These are phyloP conservation scores for Eretmochelys imbricata DNA, from an alignment of 2,113 vertebrate genomes.

Conservation along the genomic window DNA sequence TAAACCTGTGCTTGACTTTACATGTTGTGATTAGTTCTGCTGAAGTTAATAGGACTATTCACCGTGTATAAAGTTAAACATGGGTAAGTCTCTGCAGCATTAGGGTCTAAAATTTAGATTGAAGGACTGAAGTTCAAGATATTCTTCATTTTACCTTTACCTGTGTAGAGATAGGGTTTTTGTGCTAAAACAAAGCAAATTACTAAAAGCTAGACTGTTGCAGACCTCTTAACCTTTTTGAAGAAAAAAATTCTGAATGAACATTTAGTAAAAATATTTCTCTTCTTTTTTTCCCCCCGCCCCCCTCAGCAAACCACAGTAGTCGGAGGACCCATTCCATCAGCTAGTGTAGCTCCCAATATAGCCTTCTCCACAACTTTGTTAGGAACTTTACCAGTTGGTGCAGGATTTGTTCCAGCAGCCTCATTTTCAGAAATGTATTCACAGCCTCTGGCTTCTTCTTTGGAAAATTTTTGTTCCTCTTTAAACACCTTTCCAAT, in stretches of 20 bases:
- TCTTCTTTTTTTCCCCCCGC: background rate
- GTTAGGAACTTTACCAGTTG: conserved; percentile 78
- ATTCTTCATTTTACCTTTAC: background rate
- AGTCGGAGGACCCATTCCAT: conserved; percentile 79
- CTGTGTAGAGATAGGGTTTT: background rate
- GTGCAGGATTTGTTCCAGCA: conserved; percentile 76
- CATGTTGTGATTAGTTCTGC: background rate
- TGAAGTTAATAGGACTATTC: background rate
- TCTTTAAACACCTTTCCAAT: conserved; percentile 88
- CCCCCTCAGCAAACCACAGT: conserved; percentile 64
- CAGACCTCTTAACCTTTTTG: background rate
- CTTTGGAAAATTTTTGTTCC: conserved; percentile 84
- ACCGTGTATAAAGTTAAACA: background rate
- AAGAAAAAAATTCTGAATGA: background rate
- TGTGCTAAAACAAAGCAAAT: background rate
- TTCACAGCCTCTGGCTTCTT: conserved; percentile 82
- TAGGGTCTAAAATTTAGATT: background rate
- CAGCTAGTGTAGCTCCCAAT: conserved; percentile 78
- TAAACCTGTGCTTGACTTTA: background rate
- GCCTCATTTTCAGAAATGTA: conserved; percentile 80
- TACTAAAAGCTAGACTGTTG: background rate
- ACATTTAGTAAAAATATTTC: background rate
- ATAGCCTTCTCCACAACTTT: conserved; percentile 84
- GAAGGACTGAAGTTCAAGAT: background rate
- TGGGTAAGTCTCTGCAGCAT: background rate